phyloP scores from a whole-genome alignment of 2,797 vertebrate genomes.

The Pseudotriccus pelzelni region DNA sequence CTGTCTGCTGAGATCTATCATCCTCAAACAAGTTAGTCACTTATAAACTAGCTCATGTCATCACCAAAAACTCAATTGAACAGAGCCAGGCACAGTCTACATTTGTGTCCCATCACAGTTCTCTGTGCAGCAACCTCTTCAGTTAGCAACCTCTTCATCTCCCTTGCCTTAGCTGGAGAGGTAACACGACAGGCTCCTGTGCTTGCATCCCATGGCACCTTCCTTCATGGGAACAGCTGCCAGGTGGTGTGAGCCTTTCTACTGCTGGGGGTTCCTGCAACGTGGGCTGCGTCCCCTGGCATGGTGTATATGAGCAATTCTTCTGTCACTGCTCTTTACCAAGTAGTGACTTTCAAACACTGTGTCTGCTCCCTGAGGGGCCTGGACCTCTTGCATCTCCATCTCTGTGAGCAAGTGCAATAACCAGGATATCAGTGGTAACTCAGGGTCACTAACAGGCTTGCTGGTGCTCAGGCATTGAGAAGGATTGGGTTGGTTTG shows the following conservation, averaged over 20 bases:
- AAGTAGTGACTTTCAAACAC: not conserved
- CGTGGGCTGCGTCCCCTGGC: not conserved
- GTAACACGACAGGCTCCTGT: not conserved
- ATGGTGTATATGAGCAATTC: not conserved
- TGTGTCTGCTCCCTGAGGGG: not conserved
- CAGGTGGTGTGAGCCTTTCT: not conserved
- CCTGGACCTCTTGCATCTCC: not conserved
- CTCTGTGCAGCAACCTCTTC: not conserved
- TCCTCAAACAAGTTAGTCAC: not conserved
- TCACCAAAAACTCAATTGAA: rapidly evolving
- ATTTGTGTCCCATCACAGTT: not conserved
- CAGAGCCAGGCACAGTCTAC: not conserved
- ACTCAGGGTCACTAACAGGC: not conserved
- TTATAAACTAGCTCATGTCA: not conserved
- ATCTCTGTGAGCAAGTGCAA: not conserved
- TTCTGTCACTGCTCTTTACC: not conserved
- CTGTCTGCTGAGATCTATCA: not conserved
- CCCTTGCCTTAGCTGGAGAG: not conserved
- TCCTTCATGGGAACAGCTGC: not conserved
- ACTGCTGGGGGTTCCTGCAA: not conserved
- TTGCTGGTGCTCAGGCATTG: not conserved
- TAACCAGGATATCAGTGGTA: rapidly evolving
- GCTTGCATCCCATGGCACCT: not conserved
- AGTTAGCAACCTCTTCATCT: not conserved
- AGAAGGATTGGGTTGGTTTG: not conserved